Evolutionary conservation across 1,140 invertebrate species (phyloP), one percentile per base, ranked within the genome.

Genomic region (Lethrus apterus): DNA sequence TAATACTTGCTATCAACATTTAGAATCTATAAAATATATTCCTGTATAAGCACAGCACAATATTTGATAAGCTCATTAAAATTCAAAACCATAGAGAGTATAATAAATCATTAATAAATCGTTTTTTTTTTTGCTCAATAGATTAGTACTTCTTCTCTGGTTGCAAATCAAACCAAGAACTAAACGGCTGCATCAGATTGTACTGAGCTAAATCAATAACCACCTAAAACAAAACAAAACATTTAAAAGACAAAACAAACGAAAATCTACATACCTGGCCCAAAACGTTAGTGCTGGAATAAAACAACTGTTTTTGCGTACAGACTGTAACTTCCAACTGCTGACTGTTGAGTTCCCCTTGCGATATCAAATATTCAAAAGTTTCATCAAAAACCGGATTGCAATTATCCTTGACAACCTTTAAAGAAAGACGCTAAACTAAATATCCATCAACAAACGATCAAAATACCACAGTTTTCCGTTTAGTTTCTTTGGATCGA

Each of bases 361-460:
- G 78, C 2, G 84, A 84, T 48, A 90, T 79, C 3, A 83, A 69
- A 67, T 89, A 92, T 58, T 92, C 87, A 55, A 90, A 93, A 59
- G 83, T 84, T 63, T 94, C 89, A 67, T 96, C 90, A 64, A 86
- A 96, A 4, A 84, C 74, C 0, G 92, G 91, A 74, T 90, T 93
- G 50, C 89, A 90, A 58, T 84, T 89, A 61, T 95, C 89, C 62
- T 92, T 89, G 42, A 88, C 73, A 13, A 86, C 75, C 78, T 80
- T 47, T 58, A 40, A 30, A 19, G 35, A 13, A 40, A 35, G 18
- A 7, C 34, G 24, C 8, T 36, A 42, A 44, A 32, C 41, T 30
- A 47, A 23, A 30, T 18, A 34, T 17, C 30, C 2, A 31, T 29
- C 30, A 17, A 24, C 13, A 46, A 21, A 14, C 34, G 13, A 21